Percentiles rank a stretch among this genome's conserved stretches.
These are phyloP conservation scores for Ligdia adustata DNA, from an alignment of 2,888 invertebrate species.

Conservation along the genomic window DNA sequence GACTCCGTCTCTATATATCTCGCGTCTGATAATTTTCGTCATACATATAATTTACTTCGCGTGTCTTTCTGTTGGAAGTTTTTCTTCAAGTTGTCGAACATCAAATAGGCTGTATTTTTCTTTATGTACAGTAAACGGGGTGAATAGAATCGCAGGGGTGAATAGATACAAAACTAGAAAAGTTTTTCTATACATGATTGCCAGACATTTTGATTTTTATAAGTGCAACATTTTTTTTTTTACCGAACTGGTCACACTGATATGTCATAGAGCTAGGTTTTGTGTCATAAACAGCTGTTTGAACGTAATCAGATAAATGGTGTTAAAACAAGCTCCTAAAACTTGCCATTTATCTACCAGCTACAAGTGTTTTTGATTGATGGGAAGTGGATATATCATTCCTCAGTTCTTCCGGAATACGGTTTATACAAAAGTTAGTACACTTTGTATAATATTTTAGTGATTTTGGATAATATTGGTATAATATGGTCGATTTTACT, in stretches of 20 bases:
- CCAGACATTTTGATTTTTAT: neutral
- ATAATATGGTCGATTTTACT: neutral
- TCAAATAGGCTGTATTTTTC: no score
- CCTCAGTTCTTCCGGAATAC: neutral
- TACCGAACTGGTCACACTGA: neutral
- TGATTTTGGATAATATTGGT: neutral
- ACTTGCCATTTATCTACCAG: neutral
- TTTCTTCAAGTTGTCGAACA: no score
- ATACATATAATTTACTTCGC: no score
- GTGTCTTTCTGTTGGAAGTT: no score
- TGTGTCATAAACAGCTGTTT: neutral
- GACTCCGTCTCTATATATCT: no score
- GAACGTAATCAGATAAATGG: neutral
- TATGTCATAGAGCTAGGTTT: neutral
- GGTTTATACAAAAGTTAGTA: neutral
- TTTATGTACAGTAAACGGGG: no score
- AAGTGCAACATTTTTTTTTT: neutral
- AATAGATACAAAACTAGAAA: constrained; percentile 4
- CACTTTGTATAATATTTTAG: neutral
- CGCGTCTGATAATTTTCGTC: no score
- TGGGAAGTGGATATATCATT: neutral
- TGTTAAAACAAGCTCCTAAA: neutral
- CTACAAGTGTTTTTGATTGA: neutral
- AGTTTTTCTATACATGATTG: neutral
- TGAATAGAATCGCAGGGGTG: constrained; percentile 5